phyloP scores from a whole-genome alignment of 2,797 vertebrate species.

The Sparidentex hasta region DNA sequence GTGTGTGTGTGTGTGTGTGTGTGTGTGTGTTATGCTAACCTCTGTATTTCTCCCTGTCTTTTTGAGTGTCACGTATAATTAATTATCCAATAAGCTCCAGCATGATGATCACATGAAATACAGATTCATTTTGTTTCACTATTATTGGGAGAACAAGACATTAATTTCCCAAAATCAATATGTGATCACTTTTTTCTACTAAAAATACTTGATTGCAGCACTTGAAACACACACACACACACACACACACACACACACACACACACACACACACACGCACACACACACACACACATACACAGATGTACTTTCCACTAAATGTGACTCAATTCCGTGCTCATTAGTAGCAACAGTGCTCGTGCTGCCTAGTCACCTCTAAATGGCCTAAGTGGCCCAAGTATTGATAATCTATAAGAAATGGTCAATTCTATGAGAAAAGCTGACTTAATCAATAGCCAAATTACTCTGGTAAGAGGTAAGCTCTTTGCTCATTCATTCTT shows the following conservation, averaged over 20 bases:
- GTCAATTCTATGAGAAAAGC: conserved; percentile 71
- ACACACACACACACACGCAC: conserved; percentile 23
- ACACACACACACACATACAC: conserved; percentile 23
- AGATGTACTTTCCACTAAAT: conserved; percentile 40
- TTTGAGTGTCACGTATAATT: conserved; percentile 64
- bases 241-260: conserved; percentile 21
- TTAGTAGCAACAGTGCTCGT: conserved; percentile 62
- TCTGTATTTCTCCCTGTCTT: conserved; percentile 46
- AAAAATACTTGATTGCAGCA: conserved; percentile 27
- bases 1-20: conserved; percentile 16
- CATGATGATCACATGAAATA: conserved; percentile 15
- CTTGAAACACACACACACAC: conserved; percentile 21
- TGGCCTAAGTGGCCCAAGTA: conserved; percentile 72
- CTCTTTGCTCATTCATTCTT: conserved; percentile 40
- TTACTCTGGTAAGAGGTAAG: conserved; percentile 53
- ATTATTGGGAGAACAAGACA: conserved; percentile 8
- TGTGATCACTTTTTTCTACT: conserved; percentile 31
- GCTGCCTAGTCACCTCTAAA: conserved; percentile 71
- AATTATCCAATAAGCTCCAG: conserved; percentile 30
- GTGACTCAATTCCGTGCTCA: conserved; percentile 66
- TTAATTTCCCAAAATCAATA: conserved; percentile 21
- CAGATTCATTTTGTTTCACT: background rate
- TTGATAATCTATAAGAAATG: conserved; percentile 77
- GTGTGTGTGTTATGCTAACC: conserved; percentile 19
- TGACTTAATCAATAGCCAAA: conserved; percentile 68